Evolutionary conservation across 2,888 invertebrate genomes (phyloP).

Genomic region (Drosophila parthenogenetica): DNA sequence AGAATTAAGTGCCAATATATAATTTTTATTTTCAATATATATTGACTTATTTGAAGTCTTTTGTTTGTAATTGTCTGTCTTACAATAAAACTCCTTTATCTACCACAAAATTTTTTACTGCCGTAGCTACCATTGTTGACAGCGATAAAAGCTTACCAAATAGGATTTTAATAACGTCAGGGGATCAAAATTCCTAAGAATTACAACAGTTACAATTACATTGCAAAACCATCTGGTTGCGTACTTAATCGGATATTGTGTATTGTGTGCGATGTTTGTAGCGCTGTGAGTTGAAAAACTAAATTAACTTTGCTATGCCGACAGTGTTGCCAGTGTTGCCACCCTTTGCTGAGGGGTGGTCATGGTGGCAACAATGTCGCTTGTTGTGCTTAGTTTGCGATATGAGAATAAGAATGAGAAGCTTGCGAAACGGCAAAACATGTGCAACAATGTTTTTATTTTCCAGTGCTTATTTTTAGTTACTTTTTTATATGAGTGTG

Average conservation of each 20-base stretch:
- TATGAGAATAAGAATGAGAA: constrained; percentile 47
- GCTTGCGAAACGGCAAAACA: constrained; percentile 44
- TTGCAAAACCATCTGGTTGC: background rate
- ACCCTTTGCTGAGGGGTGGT: background rate
- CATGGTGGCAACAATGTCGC: constrained; percentile 47
- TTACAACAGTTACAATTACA: background rate
- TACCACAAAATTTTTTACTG: too few relatives aligned
- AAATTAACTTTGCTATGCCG: constrained; percentile 15
- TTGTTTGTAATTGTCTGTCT: too few relatives aligned
- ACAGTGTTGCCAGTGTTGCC: constrained; percentile 61
- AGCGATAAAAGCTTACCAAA: background rate
- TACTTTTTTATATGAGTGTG: constrained; percentile 61
- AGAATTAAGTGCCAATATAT: too few relatives aligned
- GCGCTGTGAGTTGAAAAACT: background rate
- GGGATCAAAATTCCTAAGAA: background rate
- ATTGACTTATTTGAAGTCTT: too few relatives aligned
- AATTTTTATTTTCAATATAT: too few relatives aligned
- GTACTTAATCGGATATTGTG: constrained; percentile 2
- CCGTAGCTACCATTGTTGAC: background rate
- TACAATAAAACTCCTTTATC: too few relatives aligned
- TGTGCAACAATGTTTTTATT: constrained; percentile 79
- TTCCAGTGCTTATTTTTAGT: constrained; percentile 73
- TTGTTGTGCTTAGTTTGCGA: constrained; percentile 26
- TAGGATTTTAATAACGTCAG: background rate
- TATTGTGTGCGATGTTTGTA: background rate